Percentiles rank a stretch among this genome's conserved stretches.
These are phyloP conservation scores for Ictidomys tridecemlineatus DNA, from an alignment of 2,113 vertebrate species.

Conservation along the genomic window DNA sequence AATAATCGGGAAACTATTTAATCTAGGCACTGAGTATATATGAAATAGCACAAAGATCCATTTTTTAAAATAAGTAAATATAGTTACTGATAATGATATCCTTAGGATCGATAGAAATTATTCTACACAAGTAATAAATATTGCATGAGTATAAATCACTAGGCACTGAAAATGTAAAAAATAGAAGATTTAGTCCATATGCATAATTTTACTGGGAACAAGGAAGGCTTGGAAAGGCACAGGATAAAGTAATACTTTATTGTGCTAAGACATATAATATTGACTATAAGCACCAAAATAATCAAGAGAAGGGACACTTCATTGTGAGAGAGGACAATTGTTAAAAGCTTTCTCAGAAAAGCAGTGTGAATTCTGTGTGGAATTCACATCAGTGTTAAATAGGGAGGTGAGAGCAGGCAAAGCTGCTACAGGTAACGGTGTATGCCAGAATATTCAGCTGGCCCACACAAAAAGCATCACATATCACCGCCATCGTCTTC, in stretches of 20 bases:
- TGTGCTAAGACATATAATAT: neutral
- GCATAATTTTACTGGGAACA: neutral
- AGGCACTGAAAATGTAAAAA: neutral
- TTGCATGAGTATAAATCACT: neutral
- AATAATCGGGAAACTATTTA: neutral
- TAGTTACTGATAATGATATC: neutral
- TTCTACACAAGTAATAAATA: neutral
- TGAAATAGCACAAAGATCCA: neutral
- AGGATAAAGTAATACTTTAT: neutral
- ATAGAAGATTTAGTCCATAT: neutral
- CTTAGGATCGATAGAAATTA: neutral
- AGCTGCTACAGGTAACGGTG: neutral
- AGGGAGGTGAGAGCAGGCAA: neutral
- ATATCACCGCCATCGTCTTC: neutral
- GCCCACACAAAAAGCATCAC: neutral
- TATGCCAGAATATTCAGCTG: too few relatives aligned
- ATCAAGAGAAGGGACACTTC: neutral
- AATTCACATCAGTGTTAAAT: neutral
- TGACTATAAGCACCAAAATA: neutral
- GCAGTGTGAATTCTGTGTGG: neutral
- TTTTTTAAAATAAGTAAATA: neutral
- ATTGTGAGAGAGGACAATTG: neutral
- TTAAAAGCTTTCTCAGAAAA: neutral
- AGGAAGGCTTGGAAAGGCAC: neutral
- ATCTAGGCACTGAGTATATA: neutral